phyloP scores from a whole-genome alignment of 2,113 vertebrate species.

The Pogonocichla stellata region DNA sequence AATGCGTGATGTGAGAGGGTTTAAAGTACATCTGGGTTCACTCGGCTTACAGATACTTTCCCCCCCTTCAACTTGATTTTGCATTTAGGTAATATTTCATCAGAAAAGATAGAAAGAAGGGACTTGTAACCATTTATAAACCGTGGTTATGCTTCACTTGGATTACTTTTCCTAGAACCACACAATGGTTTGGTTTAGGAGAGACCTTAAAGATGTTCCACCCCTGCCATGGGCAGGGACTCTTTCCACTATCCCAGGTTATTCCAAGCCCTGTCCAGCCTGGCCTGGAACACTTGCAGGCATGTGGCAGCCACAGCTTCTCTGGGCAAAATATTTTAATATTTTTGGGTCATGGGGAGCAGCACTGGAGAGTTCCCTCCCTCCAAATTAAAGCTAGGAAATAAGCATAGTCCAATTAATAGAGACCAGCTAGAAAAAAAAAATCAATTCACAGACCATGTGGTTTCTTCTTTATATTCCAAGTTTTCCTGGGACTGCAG shows the following conservation, averaged over 20 bases:
- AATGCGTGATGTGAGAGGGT: not conserved
- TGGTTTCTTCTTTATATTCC: not conserved
- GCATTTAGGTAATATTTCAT: not conserved
- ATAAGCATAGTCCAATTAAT: not conserved
- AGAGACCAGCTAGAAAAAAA: not conserved
- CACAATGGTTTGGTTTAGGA: not conserved
- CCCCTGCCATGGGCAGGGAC: not conserved
- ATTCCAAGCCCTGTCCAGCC: fast-evolving
- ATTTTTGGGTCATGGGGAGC: not conserved
- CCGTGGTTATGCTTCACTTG: not conserved
- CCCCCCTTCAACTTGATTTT: not conserved
- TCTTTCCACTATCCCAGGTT: not conserved
- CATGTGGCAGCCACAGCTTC: not conserved
- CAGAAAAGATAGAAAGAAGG: not conserved
- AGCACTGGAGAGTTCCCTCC: not conserved
- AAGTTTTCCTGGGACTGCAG: not conserved
- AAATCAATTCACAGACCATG: not conserved
- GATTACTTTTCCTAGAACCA: not conserved
- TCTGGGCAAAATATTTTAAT: not conserved
- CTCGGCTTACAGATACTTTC: not conserved
- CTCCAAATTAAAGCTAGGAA: not conserved
- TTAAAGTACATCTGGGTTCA: not conserved
- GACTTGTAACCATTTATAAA: too few relatives aligned
- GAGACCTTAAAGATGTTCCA: not conserved
- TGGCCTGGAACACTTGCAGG: not conserved